Conservation (phyloP, 2,888 invertebrate species). For the Quadroppia sp. region DNA sequence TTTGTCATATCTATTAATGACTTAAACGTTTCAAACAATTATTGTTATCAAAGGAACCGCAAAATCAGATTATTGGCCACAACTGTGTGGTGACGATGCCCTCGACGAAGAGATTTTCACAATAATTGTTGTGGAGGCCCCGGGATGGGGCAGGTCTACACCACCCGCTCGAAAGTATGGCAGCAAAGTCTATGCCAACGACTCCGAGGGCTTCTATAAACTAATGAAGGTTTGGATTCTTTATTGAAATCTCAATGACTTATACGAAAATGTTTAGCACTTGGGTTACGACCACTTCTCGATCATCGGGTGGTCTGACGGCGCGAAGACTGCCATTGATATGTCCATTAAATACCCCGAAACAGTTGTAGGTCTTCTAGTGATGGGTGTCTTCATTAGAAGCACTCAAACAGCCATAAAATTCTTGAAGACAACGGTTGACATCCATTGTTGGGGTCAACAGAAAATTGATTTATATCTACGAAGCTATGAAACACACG, state of each 20-base stretch:
- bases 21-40: too few relatives aligned
- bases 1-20: too few relatives aligned
- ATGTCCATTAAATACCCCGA: slow-evolving; percentile 51
- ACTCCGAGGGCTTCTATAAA: slow-evolving; percentile 18
- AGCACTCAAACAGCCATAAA: neutral
- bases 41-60: neutral
- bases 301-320: slow-evolving; percentile 55
- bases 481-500: neutral
- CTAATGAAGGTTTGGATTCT: slow-evolving; percentile 41
- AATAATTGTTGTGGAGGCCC: slow-evolving; percentile 21
- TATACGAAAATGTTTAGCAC: too few relatives aligned
- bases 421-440: neutral
- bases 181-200: neutral
- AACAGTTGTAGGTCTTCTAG: slow-evolving; percentile 49
- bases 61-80: neutral
- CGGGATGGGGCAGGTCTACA: slow-evolving; percentile 34
- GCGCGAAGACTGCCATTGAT: slow-evolving; percentile 52
- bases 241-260: too few relatives aligned
- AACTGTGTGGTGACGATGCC: neutral
- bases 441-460: neutral
- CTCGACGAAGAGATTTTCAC: slow-evolving; percentile 27
- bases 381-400: neutral
- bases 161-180: slow-evolving; percentile 20
- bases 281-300: too few relatives aligned
- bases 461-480: neutral